Evolutionary conservation across 2,888 invertebrate species (phyloP).

Genomic region (Octodonta nipae): DNA sequence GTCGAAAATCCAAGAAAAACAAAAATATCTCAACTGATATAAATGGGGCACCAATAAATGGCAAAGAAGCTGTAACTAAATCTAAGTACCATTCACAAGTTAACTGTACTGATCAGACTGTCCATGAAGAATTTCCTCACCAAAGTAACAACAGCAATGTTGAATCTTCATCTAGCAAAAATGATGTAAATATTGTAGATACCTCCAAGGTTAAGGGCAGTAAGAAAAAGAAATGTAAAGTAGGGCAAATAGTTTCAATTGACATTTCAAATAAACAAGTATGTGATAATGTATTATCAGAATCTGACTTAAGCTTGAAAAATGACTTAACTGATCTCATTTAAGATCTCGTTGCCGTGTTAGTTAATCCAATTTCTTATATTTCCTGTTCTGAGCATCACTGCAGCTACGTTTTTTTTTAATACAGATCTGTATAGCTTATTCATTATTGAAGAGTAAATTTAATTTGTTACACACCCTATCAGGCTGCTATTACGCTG

Average conservation of each 20-base stretch:
- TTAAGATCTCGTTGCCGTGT: too few relatives aligned
- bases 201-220: conserved; percentile 16
- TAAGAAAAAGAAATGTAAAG: conserved; percentile 18
- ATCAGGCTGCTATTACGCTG: too few relatives aligned
- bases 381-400: too few relatives aligned
- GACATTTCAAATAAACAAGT: too few relatives aligned
- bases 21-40: conserved; percentile 10
- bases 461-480: too few relatives aligned
- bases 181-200: conserved; percentile 18
- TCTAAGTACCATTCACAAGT: conserved; percentile 11
- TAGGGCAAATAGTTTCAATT: conserved; percentile 19
- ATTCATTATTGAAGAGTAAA: too few relatives aligned
- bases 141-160: conserved; percentile 19
- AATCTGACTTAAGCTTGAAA: neutral
- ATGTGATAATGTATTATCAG: neutral
- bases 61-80: conserved; percentile 11
- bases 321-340: conserved; percentile 1
- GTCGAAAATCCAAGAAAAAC: conserved; percentile 17
- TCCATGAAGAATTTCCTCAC: conserved; percentile 10
- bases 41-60: too few relatives aligned
- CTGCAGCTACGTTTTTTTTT: too few relatives aligned
- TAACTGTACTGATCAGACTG: conserved; percentile 10
- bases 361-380: too few relatives aligned
- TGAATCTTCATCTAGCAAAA: too few relatives aligned
- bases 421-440: too few relatives aligned